Evolutionary conservation across 2,113 vertebrate species (phyloP), one percentile per base, ranked within the genome.

Genomic region (Orcinus orca): DNA sequence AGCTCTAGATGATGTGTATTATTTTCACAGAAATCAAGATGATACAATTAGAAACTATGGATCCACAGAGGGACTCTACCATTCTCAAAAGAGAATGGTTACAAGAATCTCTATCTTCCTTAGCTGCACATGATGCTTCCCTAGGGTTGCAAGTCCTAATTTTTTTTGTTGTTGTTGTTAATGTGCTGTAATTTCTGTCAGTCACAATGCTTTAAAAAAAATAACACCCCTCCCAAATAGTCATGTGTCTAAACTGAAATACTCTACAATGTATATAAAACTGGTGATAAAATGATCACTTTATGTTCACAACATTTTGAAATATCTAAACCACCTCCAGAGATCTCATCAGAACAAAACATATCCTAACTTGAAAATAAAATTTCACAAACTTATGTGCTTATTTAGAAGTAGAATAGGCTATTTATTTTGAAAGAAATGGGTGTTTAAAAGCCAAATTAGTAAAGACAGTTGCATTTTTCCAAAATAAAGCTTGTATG

Each of bases 251-350:
- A 98, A 98, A 98, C 88, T 98, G 94, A 98, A 97, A 70, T 98
- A 93, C 88, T 98, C 65, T 97, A 95, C 81, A 98, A 33, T 20
- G 83, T 97, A 87, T 98, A 95, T 95, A 98, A 98, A 93, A 94
- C 92, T 98, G 80, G 77, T 97, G 23, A 71, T 50, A 74, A 73
- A 98, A 96, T 98, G 91, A 98, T 97, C 98, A 84, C 88, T 98
- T 96, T 97, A 97, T 96, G 96, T 98, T 97, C 95, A 97, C 95
- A 96, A 97, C 90, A 98, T 95, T 98, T 98, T 97, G 98, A 97
- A 98, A 98, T 98, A 96, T 98, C 98, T 98, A 98, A 98, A 98
- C 92, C 76, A 96, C 92, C 97, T 98, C 97, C 93, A 98, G 88
- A 98, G 93, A 91, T 96, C 92, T 98, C 95, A 97, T 98, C 97